These are phyloP conservation scores for Luehdorfia chinensis DNA, from an alignment of 1,140 invertebrate species.

Conservation along the genomic window DNA sequence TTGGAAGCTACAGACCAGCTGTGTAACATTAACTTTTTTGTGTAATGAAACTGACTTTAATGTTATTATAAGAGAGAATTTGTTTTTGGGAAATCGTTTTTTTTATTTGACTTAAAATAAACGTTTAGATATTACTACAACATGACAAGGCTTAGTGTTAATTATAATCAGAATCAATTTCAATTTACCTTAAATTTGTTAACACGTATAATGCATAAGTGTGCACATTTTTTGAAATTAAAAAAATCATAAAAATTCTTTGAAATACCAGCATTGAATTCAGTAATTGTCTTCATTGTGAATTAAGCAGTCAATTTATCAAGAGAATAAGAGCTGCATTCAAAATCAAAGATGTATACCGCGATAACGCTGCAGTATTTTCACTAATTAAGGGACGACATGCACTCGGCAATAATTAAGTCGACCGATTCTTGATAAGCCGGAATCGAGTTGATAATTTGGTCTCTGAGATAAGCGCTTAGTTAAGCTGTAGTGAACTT, in stretches of 20 bases:
- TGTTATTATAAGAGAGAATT: constrained; percentile 4
- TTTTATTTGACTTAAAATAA: no score
- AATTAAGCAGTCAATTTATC: constrained; percentile 47
- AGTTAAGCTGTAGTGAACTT: constrained; percentile 49
- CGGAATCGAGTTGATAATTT: constrained; percentile 12
- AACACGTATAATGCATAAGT: no score
- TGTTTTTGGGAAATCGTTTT: not conserved
- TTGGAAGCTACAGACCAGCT: constrained; percentile 5
- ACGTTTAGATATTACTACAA: no score
- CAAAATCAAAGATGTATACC: constrained; percentile 63
- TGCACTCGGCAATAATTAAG: constrained; percentile 65
- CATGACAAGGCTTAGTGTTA: no score
- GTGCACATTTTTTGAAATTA: no score
- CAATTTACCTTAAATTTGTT: no score
- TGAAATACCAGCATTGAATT: no score
- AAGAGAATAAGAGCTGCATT: constrained; percentile 71
- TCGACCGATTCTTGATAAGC: constrained; percentile 67
- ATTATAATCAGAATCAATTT: no score
- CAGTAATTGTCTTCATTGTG: no score
- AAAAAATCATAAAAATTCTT: no score
- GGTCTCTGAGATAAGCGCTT: constrained; percentile 29
- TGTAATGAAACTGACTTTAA: constrained; percentile 13
- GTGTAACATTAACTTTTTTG: constrained; percentile 15
- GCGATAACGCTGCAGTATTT: constrained; percentile 61
- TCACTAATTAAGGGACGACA: constrained; percentile 72